Evolutionary conservation across 2,113 vertebrate genomes (phyloP).

Genomic region (Chaenogobius annularis): DNA sequence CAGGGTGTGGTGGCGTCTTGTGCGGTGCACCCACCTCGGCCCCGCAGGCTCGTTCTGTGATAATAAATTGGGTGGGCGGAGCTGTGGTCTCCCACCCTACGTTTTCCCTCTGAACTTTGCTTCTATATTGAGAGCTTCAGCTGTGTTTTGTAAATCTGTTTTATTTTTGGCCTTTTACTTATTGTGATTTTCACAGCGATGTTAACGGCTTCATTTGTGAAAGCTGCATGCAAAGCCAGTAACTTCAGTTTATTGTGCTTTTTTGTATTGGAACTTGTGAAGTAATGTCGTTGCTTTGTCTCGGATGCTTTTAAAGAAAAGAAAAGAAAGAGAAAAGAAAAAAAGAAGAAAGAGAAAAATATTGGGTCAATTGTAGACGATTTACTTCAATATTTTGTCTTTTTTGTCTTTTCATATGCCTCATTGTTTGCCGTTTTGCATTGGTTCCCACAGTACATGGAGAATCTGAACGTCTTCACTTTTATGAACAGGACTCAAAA

Average conservation of each 20-base stretch:
- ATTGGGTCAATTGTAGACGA: too few relatives aligned
- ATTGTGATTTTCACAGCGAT: background rate
- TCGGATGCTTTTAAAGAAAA: background rate
- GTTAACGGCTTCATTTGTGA: background rate
- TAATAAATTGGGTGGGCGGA: constrained; percentile 59
- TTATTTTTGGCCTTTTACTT: constrained; percentile 11
- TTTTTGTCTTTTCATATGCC: background rate
- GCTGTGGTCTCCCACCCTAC: constrained; percentile 31
- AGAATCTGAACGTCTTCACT: too few relatives aligned
- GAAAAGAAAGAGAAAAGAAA: too few relatives aligned
- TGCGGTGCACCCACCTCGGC: constrained; percentile 64
- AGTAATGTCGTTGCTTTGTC: background rate
- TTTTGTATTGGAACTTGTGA: background rate
- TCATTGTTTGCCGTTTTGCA: too few relatives aligned
- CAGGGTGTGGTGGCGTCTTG: constrained; percentile 71
- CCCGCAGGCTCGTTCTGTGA: constrained; percentile 44
- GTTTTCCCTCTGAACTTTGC: constrained; percentile 38
- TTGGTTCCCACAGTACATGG: too few relatives aligned
- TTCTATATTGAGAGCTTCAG: constrained; percentile 35
- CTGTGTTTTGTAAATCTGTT: constrained; percentile 21
- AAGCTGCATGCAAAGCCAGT: background rate
- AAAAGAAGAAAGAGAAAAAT: too few relatives aligned
- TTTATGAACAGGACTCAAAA: background rate
- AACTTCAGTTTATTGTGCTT: background rate
- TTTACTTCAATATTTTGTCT: background rate